Evolutionary conservation across 2,888 invertebrate genomes (phyloP), one percentile per base, ranked within the genome.

Genomic region (Acleris cristana): DNA sequence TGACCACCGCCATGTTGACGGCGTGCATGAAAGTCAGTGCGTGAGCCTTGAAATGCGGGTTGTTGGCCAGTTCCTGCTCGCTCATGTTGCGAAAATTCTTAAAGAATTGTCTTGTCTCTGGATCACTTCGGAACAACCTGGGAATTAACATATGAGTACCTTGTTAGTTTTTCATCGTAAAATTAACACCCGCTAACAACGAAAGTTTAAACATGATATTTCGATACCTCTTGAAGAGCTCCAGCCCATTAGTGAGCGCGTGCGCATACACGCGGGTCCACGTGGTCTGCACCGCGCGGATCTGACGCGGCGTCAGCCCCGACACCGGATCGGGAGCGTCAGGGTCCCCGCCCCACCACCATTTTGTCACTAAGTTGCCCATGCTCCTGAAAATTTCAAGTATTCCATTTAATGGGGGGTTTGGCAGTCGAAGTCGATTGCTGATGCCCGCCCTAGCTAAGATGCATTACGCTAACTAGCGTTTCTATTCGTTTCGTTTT

Each of bases 21-120:
- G 86, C 69, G 0, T 83, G 73, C 87, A 91, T 89, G 0, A 90
- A 74, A 64, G 80, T 86, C 7, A 86, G 78, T 1, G 85, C 80
- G 69, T 91, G 90, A 0, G 89, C 88, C 62, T 79, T 82, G 69
- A 90, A 90, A 55, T 79, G 79, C 5, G 74, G 68, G 49, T 79
- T 86, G 2, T 65, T 60, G 0, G 62, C 65, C 49, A 85, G 79
- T 48, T 85, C 75, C 0, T 81, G 80, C 56, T 85, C 84, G 0
- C 79, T 66, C 2, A 83, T 44, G 44, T 80, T 72, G 2, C 66
- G 75, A 18, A 92, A 73, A 65, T 76, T 74, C 70, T 77, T 83
- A 79, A 92, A 91, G 71, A 80, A 86, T 3, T 75, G 70, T 64
- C 84, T 81, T 0, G 83, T 73, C 54, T 80, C 73, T 5, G 87